These are phyloP conservation scores for Noctilio leporinus DNA, from an alignment of 2,113 vertebrate species.

Conservation along the genomic window DNA sequence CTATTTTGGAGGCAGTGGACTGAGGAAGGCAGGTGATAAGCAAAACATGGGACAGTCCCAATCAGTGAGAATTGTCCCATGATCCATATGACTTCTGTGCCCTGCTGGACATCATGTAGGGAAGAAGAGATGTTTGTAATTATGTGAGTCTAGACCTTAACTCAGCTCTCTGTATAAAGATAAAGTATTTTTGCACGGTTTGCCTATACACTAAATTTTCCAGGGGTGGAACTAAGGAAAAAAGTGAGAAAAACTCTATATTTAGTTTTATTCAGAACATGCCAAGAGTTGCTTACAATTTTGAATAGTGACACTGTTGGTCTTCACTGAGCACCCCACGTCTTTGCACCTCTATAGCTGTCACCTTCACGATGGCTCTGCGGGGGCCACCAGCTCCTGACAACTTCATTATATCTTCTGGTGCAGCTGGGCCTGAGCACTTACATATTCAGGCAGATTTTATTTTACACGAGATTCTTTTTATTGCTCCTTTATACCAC, in stretches of 20 bases:
- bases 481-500: neutral
- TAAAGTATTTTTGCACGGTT: neutral
- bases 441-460: neutral
- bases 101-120: neutral
- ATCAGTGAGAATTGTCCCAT: neutral
- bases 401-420: accelerated
- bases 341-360: accelerated
- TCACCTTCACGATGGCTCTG: accelerated
- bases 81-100: accelerated
- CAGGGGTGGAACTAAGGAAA: neutral
- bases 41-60: too few species aligned
- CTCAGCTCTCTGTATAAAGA: neutral
- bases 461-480: neutral
- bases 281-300: neutral
- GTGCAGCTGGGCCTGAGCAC: neutral
- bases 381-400: accelerated
- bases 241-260: neutral
- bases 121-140: neutral
- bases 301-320: neutral
- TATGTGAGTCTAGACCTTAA: neutral
- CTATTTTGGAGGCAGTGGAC: neutral
- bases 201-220: neutral
- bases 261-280: neutral
- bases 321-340: accelerated
- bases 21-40: neutral